phyloP scores from a whole-genome alignment of 2,888 invertebrate species.

The Sminthurinus aureus region DNA sequence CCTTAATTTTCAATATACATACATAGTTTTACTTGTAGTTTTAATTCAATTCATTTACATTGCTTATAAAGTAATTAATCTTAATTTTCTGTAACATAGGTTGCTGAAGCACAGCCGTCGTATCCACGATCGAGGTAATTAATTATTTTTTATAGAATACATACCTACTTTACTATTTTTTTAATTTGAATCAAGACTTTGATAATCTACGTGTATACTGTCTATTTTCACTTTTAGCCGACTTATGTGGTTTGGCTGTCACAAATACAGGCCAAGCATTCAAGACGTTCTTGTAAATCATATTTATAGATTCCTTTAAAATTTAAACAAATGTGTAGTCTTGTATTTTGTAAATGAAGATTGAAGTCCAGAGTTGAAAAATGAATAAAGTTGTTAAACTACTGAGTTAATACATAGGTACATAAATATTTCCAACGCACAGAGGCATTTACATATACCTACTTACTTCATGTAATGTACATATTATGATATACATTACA shows the following conservation, averaged over 20 bases:
- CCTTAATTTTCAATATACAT: background rate
- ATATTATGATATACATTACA: no score
- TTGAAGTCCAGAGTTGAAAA: no score
- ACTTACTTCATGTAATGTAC: no score
- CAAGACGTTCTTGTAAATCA: conserved; percentile 39
- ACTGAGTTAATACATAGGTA: no score
- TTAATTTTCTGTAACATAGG: background rate
- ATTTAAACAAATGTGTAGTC: no score
- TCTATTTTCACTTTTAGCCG: conserved; percentile 49
- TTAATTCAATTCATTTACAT: no score
- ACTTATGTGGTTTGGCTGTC: conserved; percentile 55
- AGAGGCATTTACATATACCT: no score
- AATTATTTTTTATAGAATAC: background rate
- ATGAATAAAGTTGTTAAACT: no score
- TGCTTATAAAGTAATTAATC: background rate
- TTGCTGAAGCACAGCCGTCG: background rate
- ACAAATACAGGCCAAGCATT: conserved; percentile 46
- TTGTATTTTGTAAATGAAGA: no score
- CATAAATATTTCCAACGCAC: no score
- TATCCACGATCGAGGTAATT: background rate
- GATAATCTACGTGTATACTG: conserved; percentile 51
- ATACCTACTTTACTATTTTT: no score
- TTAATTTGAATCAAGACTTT: conserved; percentile 20
- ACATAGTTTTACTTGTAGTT: no score
- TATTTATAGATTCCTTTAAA: background rate